Evolutionary conservation across 2,888 invertebrate species (phyloP).

Genomic region (Tanytarsus gracilentus): DNA sequence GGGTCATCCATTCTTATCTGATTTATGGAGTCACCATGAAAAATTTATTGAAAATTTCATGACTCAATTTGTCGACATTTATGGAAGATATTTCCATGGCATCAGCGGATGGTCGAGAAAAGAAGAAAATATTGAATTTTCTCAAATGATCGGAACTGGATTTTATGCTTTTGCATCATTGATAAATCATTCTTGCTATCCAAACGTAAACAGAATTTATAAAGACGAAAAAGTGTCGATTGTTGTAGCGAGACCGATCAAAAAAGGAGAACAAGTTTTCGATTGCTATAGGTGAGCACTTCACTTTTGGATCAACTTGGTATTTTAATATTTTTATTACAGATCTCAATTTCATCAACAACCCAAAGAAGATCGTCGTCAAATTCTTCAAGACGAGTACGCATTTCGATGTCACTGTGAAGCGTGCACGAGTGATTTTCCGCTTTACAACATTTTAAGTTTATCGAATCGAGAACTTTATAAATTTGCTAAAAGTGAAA

Average conservation of each 20-base stretch:
- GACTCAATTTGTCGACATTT: not conserved
- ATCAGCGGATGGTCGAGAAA: slow-evolving; percentile 13
- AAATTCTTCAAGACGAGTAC: slow-evolving; percentile 60
- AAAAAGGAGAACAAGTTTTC: slow-evolving; percentile 60
- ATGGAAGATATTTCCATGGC: slow-evolving; percentile 7
- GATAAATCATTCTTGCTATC: slow-evolving; percentile 80
- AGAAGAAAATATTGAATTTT: not conserved
- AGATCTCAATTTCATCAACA: slow-evolving; percentile 3
- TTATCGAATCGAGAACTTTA: not conserved
- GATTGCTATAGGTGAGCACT: slow-evolving; percentile 78
- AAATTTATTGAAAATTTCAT: not conserved
- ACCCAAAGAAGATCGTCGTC: slow-evolving; percentile 35
- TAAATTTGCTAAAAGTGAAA: not conserved
- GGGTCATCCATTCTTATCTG: not conserved
- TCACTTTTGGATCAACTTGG: too few relatives aligned
- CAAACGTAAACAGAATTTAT: slow-evolving; percentile 63
- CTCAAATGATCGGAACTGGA: slow-evolving; percentile 45
- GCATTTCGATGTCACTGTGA: slow-evolving; percentile 69
- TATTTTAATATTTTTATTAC: not conserved
- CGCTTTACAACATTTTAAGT: slow-evolving; percentile 41
- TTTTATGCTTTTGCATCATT: slow-evolving; percentile 71
- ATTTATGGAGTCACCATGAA: not conserved
- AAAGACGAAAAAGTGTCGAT: slow-evolving; percentile 44
- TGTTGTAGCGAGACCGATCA: slow-evolving; percentile 55
- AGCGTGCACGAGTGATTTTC: slow-evolving; percentile 65